Evolutionary conservation across 2,888 invertebrate genomes (phyloP).

Genomic region (Autographa gamma): DNA sequence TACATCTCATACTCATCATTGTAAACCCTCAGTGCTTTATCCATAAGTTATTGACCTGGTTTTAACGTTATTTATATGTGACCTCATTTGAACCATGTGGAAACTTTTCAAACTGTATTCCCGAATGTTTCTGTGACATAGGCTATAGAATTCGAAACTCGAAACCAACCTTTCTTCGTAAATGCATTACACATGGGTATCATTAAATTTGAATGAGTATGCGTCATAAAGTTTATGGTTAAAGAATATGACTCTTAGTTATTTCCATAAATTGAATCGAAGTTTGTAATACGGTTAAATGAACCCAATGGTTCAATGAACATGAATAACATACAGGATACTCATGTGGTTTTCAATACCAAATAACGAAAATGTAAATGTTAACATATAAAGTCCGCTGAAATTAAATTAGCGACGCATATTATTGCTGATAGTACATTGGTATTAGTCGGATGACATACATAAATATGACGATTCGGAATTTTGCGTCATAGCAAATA

Average conservation of each 20-base stretch:
- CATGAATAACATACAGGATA: conserved; percentile 20
- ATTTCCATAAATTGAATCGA: not conserved
- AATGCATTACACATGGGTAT: not conserved
- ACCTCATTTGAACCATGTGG: not conserved
- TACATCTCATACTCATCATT: not conserved
- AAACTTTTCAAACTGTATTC: not conserved
- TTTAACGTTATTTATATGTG: not conserved
- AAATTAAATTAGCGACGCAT: conserved; percentile 23
- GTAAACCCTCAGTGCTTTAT: not conserved
- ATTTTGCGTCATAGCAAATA: conserved; percentile 28
- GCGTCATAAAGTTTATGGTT: not conserved
- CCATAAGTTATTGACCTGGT: not conserved
- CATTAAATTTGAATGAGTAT: not conserved
- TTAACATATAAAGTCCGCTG: conserved; percentile 20
- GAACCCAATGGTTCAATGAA: conserved; percentile 23
- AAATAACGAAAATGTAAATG: conserved; percentile 8
- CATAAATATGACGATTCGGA: not conserved
- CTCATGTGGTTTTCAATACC: conserved; percentile 7
- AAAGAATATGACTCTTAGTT: not conserved
- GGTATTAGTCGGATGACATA: conserved; percentile 8
- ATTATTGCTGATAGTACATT: conserved; percentile 11
- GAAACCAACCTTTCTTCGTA: not conserved
- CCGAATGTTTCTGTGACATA: not conserved
- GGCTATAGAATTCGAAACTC: not conserved
- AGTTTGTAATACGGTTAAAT: conserved; percentile 14